phyloP scores from a whole-genome alignment of 2,113 vertebrate genomes.

The Asarcornis scutulata region DNA sequence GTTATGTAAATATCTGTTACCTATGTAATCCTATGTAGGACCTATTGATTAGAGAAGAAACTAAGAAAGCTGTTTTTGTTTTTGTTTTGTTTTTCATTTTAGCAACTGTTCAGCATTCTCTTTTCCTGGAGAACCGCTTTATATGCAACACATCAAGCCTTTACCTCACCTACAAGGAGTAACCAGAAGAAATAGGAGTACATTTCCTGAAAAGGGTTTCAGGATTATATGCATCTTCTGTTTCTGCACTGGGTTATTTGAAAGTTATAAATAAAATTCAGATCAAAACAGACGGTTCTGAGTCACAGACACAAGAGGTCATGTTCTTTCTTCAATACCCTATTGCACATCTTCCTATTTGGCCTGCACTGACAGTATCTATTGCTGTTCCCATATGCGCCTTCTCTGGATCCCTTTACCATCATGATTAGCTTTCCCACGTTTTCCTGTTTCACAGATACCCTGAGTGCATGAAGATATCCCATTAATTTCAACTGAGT shows the following conservation, averaged over 20 bases:
- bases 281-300: conserved; percentile 40
- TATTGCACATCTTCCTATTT: neutral
- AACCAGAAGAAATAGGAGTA: neutral
- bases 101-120: neutral
- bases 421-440: neutral
- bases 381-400: neutral
- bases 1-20: neutral
- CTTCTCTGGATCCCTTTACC: neutral
- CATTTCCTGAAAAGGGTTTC: neutral
- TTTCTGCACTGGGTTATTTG: conserved; percentile 1
- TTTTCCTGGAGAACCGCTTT: neutral
- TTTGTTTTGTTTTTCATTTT: neutral
- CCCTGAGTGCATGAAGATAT: neutral
- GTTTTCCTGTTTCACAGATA: neutral
- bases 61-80: neutral
- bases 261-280: conserved; percentile 21
- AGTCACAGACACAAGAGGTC: conserved; percentile 41
- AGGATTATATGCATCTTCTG: neutral
- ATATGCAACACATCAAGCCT: neutral
- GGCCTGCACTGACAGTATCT: neutral
- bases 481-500: neutral
- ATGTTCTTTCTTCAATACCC: conserved; percentile 1
- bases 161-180: neutral
- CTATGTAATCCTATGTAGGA: neutral
- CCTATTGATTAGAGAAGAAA: neutral